A percentile compares a stretch with the other conserved stretches of the same genome.
phyloP scores from a whole-genome alignment of 2,888 invertebrate genomes.

The Hedychridium roseum region DNA sequence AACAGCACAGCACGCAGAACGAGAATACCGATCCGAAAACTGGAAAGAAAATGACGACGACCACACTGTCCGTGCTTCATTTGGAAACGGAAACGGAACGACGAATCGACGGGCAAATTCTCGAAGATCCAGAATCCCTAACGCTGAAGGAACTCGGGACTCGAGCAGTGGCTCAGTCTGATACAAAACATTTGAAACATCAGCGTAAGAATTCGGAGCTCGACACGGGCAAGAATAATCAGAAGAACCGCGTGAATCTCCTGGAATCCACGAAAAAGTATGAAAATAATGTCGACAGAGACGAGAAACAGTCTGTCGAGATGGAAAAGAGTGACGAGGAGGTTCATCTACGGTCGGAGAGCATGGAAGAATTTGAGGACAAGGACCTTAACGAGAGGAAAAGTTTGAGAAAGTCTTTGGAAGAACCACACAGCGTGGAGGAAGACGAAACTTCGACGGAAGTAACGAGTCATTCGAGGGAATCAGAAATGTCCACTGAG shows the following conservation, averaged over 20 bases:
- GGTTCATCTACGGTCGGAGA: too few relatives aligned
- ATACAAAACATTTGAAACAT: conserved; percentile 22
- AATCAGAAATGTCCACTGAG: too few relatives aligned
- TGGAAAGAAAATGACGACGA: not conserved
- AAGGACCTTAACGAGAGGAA: not conserved
- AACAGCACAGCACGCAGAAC: not conserved
- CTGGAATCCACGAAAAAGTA: conserved; percentile 1
- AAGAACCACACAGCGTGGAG: conserved; percentile 8
- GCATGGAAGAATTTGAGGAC: not conserved
- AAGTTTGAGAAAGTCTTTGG: conserved; percentile 5
- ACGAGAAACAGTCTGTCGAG: conserved; percentile 7
- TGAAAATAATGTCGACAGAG: not conserved
- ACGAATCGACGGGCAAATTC: conserved; percentile 30
- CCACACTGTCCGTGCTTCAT: not conserved
- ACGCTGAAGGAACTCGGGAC: conserved; percentile 37
- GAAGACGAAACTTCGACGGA: conserved; percentile 19
- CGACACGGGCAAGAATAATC: conserved; percentile 11
- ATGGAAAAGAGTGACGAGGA: conserved; percentile 1
- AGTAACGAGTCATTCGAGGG: too few relatives aligned
- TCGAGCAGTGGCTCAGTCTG: conserved; percentile 22
- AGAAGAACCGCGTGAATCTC: conserved; percentile 9
- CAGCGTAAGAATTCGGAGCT: not conserved
- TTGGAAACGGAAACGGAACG: conserved; percentile 14
- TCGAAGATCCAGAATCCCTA: conserved; percentile 32
- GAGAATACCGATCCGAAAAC: not conserved